Conservation (phyloP, 1,140 invertebrate species). For the Heterodera schachtii region DNA sequence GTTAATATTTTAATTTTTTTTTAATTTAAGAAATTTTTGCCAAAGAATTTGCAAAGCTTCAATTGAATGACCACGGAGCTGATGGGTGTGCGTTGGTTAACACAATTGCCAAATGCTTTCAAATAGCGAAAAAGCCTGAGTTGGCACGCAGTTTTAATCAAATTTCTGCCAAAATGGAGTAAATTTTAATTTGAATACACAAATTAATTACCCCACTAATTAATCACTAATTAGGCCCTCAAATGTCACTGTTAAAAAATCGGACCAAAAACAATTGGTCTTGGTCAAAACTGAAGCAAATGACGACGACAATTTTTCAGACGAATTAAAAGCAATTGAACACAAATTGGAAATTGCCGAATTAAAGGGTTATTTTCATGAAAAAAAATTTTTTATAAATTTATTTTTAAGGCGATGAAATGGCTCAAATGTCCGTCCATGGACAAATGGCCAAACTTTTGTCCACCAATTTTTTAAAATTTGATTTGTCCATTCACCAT, state of each 20-base stretch:
- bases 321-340: neutral
- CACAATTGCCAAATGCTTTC: neutral
- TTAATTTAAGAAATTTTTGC: neutral
- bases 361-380: neutral
- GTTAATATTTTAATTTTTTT: neutral
- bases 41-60: neutral
- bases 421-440: neutral
- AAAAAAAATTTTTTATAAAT: neutral
- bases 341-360: slow-evolving; percentile 1
- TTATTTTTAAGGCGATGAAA: neutral
- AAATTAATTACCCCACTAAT: too few relatives aligned
- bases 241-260: neutral
- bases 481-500: neutral
- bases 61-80: neutral
- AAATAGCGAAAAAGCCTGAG: neutral
- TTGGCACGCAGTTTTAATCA: neutral
- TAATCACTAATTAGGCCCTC: neutral
- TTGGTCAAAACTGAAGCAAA: neutral
- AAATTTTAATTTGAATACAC: neutral
- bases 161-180: neutral
- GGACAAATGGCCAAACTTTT: neutral
- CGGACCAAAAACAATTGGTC: neutral
- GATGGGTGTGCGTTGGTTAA: neutral
- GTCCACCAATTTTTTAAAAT: neutral
- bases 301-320: neutral